Evolutionary conservation across 2,888 invertebrate species (phyloP).

Genomic region (Drosophila suboccidentalis): DNA sequence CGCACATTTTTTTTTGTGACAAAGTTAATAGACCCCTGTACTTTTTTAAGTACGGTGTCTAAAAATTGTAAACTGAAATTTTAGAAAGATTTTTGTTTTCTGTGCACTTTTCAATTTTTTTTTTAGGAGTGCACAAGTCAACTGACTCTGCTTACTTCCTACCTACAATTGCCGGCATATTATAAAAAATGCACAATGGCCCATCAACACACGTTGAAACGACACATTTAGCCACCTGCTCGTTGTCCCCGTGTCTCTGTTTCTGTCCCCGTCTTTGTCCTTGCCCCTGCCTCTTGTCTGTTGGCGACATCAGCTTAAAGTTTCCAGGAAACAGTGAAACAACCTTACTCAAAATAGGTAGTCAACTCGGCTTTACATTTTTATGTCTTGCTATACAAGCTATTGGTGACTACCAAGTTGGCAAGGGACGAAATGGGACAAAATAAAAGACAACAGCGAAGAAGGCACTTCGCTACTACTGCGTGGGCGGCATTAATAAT

Average conservation of each 20-base stretch:
- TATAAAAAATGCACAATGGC: constrained; percentile 78
- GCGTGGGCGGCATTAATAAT: constrained; percentile 76
- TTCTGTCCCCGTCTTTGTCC: neutral
- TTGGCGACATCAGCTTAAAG: constrained; percentile 67
- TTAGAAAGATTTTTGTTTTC: no score
- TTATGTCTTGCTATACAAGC: constrained; percentile 61
- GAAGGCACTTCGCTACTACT: constrained; percentile 26
- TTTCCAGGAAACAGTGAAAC: constrained; percentile 37
- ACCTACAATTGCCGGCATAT: constrained; percentile 63
- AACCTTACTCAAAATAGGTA: constrained; percentile 36
- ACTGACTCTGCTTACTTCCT: constrained; percentile 44
- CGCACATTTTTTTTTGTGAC: no score
- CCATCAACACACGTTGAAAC: constrained; percentile 60
- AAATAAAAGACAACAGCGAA: constrained; percentile 13
- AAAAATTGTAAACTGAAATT: no score
- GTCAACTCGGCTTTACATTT: constrained; percentile 70
- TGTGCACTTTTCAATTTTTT: neutral
- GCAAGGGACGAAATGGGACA: neutral
- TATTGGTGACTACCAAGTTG: constrained; percentile 22
- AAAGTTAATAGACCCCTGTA: no score
- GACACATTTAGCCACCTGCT: constrained; percentile 15
- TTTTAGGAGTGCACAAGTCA: neutral
- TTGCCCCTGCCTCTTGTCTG: constrained; percentile 25
- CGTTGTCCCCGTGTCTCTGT: constrained; percentile 1
- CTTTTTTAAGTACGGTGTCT: no score